phyloP scores from a whole-genome alignment of 2,797 vertebrate species.

The Synanceia verrucosa region DNA sequence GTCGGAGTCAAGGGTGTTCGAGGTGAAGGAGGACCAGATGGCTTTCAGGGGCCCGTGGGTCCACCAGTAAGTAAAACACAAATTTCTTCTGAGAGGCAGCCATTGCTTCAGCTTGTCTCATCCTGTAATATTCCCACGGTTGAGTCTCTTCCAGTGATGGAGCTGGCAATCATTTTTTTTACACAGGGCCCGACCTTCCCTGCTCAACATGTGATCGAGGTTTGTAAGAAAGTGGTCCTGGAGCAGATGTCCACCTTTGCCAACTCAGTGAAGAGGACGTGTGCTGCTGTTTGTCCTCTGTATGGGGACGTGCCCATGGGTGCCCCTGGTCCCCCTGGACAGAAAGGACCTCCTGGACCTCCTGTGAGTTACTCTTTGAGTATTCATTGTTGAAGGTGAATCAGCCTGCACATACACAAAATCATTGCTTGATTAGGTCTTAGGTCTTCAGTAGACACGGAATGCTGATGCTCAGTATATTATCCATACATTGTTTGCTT shows the following conservation, averaged over 20 bases:
- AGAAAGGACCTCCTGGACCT: constrained; percentile 79
- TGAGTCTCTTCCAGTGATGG: constrained; percentile 54
- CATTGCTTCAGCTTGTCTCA: constrained; percentile 39
- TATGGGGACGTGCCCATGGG: constrained; percentile 83
- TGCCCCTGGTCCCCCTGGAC: constrained; percentile 74
- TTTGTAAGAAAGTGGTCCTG: constrained; percentile 83
- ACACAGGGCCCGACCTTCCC: constrained; percentile 79
- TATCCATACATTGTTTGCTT: constrained; percentile 64
- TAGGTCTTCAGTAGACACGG: constrained; percentile 35
- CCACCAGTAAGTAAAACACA: constrained; percentile 76
- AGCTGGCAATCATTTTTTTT: constrained; percentile 66
- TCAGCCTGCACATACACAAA: not conserved
- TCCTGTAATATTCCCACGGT: constrained; percentile 52
- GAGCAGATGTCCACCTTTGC: constrained; percentile 86
- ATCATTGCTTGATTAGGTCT: constrained; percentile 11
- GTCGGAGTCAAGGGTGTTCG: constrained; percentile 77
- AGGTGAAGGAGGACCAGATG: constrained; percentile 79
- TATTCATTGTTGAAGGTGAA: constrained; percentile 12
- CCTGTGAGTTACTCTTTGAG: constrained; percentile 68
- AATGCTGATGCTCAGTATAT: constrained; percentile 23
- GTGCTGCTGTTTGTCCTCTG: constrained; percentile 82
- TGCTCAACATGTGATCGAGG: constrained; percentile 82
- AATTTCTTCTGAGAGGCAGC: constrained; percentile 62
- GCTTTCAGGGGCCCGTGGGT: constrained; percentile 80
- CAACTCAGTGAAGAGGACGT: constrained; percentile 83